These are phyloP conservation scores for Tetramorium parvispinum DNA, from an alignment of 1,140 invertebrate species.

Conservation along the genomic window DNA sequence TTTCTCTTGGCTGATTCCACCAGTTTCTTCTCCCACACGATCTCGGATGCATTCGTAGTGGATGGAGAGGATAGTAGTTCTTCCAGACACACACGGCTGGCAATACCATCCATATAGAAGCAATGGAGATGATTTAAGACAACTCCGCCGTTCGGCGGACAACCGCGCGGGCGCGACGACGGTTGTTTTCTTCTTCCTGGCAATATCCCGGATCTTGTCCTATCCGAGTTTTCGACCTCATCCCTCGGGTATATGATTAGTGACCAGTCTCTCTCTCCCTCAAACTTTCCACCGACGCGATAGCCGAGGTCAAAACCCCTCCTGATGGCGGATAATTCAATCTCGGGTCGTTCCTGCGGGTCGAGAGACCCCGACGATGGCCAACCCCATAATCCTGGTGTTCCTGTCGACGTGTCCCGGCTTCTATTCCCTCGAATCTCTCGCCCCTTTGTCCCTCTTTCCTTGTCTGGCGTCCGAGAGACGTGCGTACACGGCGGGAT, in stretches of 20 bases:
- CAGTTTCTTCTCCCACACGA: slow-evolving; percentile 36
- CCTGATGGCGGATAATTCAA: slow-evolving; percentile 82
- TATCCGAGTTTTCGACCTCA: slow-evolving; percentile 62
- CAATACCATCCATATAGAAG: slow-evolving; percentile 47
- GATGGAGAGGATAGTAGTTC: slow-evolving; percentile 28
- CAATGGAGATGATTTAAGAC: slow-evolving; percentile 79
- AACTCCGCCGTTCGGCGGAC: slow-evolving; percentile 58
- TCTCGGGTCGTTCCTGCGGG: slow-evolving; percentile 73
- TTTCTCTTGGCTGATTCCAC: slow-evolving; percentile 16
- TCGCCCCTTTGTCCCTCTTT: slow-evolving; percentile 69
- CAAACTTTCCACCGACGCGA: slow-evolving; percentile 72
- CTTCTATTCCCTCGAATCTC: slow-evolving; percentile 59
- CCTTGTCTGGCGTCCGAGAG: slow-evolving; percentile 49
- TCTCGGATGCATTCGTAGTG: neutral
- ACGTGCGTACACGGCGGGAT: slow-evolving; percentile 46
- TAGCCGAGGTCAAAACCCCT: slow-evolving; percentile 73
- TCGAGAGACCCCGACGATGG: slow-evolving; percentile 63
- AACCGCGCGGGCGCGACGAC: slow-evolving; percentile 37
- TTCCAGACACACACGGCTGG: slow-evolving; percentile 58
- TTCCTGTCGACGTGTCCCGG: slow-evolving; percentile 67
- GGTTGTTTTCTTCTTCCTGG: slow-evolving; percentile 74
- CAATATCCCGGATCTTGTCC: slow-evolving; percentile 73
- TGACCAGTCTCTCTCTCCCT: slow-evolving; percentile 68
- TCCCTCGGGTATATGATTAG: slow-evolving; percentile 77
- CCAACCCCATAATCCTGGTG: slow-evolving; percentile 72